Evolutionary conservation across 1,140 invertebrate genomes (phyloP).

Genomic region (Apis dorsata): DNA sequence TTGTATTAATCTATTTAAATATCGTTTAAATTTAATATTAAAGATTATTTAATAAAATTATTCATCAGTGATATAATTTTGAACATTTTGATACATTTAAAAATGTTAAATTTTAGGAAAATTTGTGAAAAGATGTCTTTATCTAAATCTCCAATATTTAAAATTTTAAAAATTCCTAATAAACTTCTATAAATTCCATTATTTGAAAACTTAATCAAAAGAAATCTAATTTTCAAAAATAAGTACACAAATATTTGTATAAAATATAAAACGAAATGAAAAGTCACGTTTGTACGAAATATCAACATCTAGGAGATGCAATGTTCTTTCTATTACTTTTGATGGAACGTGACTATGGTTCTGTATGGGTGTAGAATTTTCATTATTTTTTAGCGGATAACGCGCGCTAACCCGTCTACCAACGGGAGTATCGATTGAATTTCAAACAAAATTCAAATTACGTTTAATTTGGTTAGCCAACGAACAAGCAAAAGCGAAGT

Average conservation of each 20-base stretch:
- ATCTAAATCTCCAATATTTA: too few relatives aligned
- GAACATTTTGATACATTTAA: too few relatives aligned
- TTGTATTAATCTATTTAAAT: too few relatives aligned
- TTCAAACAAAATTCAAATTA: slow-evolving; percentile 76
- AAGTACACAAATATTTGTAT: background rate
- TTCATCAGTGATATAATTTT: too few relatives aligned
- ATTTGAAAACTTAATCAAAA: background rate
- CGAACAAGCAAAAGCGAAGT: slow-evolving; percentile 30
- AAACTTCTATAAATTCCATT: background rate
- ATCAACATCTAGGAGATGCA: background rate
- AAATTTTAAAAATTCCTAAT: too few relatives aligned
- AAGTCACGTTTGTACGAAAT: background rate
- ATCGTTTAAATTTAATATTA: too few relatives aligned
- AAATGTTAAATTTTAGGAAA: too few relatives aligned
- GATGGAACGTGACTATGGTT: slow-evolving; percentile 33
- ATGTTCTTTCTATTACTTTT: background rate
- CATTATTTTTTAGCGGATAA: slow-evolving; percentile 64
- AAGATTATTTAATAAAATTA: too few relatives aligned
- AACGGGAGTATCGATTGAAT: slow-evolving; percentile 71
- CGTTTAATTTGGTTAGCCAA: slow-evolving; percentile 74
- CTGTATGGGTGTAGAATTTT: slow-evolving; percentile 52
- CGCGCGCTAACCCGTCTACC: slow-evolving; percentile 21
- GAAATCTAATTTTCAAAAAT: background rate
- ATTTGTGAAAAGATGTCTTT: too few relatives aligned
- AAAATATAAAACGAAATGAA: background rate